Conservation (phyloP, 2,888 invertebrate genomes). For the Cantharis rufa region DNA sequence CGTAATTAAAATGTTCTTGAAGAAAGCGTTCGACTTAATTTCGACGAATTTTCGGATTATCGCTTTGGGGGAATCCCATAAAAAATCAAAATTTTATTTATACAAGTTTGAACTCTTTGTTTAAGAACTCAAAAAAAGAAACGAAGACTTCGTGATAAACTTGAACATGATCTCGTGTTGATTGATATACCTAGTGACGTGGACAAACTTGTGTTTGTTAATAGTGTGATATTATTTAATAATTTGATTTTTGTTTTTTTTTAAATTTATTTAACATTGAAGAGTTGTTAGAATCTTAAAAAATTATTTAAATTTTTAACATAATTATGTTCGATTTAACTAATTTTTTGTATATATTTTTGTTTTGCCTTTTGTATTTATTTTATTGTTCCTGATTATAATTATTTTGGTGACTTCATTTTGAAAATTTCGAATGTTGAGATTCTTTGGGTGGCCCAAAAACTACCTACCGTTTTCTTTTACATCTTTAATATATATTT, state of each 20-base stretch:
- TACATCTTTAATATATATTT: neutral
- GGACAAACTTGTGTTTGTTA: slow-evolving; percentile 50
- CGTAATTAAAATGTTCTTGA: slow-evolving; percentile 33
- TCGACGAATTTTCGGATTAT: neutral
- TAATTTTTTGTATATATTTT: slow-evolving; percentile 48
- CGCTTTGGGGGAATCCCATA: neutral
- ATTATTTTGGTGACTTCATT: slow-evolving; percentile 37
- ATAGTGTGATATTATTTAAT: slow-evolving; percentile 59
- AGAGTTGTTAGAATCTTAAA: slow-evolving; percentile 49
- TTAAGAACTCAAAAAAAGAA: slow-evolving; percentile 15
- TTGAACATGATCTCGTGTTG: slow-evolving; percentile 54
- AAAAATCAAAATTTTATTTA: neutral
- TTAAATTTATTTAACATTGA: slow-evolving; percentile 42
- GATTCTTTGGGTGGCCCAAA: neutral
- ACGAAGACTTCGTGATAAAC: slow-evolving; percentile 28
- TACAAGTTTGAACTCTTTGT: neutral
- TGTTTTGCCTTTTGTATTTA: slow-evolving; percentile 51
- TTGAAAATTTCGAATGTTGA: neutral
- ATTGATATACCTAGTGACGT: slow-evolving; percentile 50
- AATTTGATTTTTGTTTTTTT: slow-evolving; percentile 53
- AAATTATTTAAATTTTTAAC: slow-evolving; percentile 40
- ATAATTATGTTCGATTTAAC: slow-evolving; percentile 31
- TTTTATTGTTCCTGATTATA: slow-evolving; percentile 53
- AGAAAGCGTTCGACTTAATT: neutral
- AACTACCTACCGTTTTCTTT: neutral